Evolutionary conservation across 2,888 invertebrate species (phyloP).

Genomic region (Conomelus anceps): DNA sequence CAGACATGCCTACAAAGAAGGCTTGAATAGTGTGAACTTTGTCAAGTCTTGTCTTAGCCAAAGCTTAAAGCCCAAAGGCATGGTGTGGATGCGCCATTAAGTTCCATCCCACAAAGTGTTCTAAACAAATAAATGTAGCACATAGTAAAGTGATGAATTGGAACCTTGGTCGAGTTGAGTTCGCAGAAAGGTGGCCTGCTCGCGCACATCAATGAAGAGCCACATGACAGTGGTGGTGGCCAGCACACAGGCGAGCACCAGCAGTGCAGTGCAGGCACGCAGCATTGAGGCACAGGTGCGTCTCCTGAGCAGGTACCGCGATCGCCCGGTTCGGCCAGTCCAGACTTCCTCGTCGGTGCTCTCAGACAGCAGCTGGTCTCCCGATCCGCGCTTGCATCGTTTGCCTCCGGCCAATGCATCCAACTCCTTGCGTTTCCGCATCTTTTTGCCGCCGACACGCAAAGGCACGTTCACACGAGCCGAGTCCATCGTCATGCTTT

Average conservation of each 20-base stretch:
- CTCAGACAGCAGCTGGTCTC: constrained; percentile 57
- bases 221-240: constrained; percentile 59
- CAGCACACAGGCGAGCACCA: constrained; percentile 55
- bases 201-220: constrained; percentile 60
- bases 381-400: constrained; percentile 34
- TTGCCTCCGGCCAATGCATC: constrained; percentile 51
- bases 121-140: no score
- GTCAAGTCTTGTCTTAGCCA: no score
- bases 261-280: constrained; percentile 53
- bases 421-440: constrained; percentile 67
- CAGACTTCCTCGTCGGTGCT: constrained; percentile 53
- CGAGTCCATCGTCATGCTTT: constrained; percentile 36
- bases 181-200: constrained; percentile 57
- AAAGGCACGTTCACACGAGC: constrained; percentile 48
- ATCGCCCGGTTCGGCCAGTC: constrained; percentile 26
- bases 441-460: constrained; percentile 57
- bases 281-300: constrained; percentile 42
- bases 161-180: constrained; percentile 61
- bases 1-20: no score
- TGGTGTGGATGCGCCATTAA: no score
- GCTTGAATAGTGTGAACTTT: no score
- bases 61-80: no score
- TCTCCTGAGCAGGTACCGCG: constrained; percentile 37
- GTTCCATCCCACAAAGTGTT: no score
- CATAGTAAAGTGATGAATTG: no score